Base-by-base conservation (phyloP, 2,888 invertebrate species). In the Meteorus colon region DNA sequence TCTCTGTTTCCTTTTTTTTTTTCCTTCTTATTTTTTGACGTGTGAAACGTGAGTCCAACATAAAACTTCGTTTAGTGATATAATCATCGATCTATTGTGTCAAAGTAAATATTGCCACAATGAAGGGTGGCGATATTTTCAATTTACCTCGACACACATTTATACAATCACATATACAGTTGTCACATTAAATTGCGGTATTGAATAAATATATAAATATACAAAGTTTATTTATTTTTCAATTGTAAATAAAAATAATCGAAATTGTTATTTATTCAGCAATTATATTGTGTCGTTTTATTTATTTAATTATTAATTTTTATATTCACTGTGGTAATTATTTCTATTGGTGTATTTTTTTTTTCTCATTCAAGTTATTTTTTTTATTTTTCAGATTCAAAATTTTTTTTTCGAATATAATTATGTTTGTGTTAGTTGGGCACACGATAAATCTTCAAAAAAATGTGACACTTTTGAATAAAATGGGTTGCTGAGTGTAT, bases 51-150 rank as follows among this genome's bases (percentile, higher is more conserved):
- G 10, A 48, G 16, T 68, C 34, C 10, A 51, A 68, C 31, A 51
- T 68, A 45, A 68, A 68, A 68, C 6, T 68, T 68, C 10, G 48
- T 29, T 48, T 51, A 48, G 31, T 29, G 29, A 51, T 68, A 45
- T 24, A 66, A 41, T 66, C 29, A 68, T 68, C 31, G 48, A 48
- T n/a, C 5, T 29, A 68, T 29, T 48, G 27, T 48, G 68, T 68
- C 51, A 51, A 48, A 14, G 16, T 48, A 68, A 68, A 68, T 68
- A 68, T 68, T 51, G 29, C 31, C 68, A 8, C 29, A 27, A 48
- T 27, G 51, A 19, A 55, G 55, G 55, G 55, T 55, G 19, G 19
- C 10, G 24, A 55, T 55, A 48, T 45, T 68, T 68, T 68, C 68
- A 48, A 68, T 72, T 63, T 63, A 63, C 27, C 1, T 63, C 12